A percentile compares a stretch with the other conserved stretches of the same genome.
phyloP scores from a whole-genome alignment of 2,113 vertebrate genomes.

The Spea multiplicata region DNA sequence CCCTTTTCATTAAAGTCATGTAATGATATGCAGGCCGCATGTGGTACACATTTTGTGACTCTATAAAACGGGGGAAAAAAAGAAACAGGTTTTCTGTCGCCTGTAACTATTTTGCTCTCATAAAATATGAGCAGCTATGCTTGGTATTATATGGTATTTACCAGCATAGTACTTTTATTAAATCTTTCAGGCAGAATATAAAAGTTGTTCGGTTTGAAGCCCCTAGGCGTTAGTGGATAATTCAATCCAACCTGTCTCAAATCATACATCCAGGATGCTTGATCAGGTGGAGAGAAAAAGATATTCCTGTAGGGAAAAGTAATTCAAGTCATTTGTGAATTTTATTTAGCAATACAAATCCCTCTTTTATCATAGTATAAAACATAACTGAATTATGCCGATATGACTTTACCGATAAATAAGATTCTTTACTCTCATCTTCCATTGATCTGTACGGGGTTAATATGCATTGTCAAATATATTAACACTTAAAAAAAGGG shows the following conservation, averaged over 20 bases:
- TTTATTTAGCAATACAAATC: constrained; percentile 15
- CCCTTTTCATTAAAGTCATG: constrained; percentile 33
- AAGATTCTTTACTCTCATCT: background rate
- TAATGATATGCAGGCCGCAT: constrained; percentile 48
- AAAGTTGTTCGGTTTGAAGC: background rate
- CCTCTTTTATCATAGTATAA: constrained; percentile 8
- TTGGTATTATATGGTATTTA: constrained; percentile 45
- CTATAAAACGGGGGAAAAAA: constrained; percentile 48
- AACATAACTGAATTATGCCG: constrained; percentile 4
- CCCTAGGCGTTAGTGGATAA: constrained; percentile 20
- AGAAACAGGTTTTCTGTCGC: constrained; percentile 57
- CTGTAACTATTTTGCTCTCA: constrained; percentile 48
- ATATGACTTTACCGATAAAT: background rate
- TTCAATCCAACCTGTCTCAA: constrained; percentile 42
- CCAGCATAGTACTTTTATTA: constrained; percentile 13
- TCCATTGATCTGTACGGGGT: too few species aligned
- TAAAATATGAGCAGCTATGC: constrained; percentile 54
- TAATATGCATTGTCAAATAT: background rate
- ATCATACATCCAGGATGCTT: constrained; percentile 27
- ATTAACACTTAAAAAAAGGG: background rate
- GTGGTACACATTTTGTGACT: constrained; percentile 48
- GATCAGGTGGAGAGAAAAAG: background rate
- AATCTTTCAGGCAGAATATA: constrained; percentile 29
- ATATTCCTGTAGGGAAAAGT: constrained; percentile 10
- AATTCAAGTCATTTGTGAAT: constrained; percentile 20